Conservation (phyloP, 2,113 vertebrate species). For the Sinocyclocheilus maitianheensis region DNA sequence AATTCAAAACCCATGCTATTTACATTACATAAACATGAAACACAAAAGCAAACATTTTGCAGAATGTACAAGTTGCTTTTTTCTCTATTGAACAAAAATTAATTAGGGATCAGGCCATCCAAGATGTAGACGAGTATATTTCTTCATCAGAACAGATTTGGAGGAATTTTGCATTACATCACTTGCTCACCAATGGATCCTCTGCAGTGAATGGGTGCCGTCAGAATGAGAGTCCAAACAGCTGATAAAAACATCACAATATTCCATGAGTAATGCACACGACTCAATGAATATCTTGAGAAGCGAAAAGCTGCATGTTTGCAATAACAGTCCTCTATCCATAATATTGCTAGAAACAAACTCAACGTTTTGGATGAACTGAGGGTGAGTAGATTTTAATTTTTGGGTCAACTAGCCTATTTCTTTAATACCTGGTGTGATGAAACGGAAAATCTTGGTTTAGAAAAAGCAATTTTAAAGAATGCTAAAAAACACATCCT, state of each 20-base stretch:
- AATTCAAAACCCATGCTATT: background rate
- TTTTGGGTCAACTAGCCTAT: background rate
- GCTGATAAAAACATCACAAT: background rate
- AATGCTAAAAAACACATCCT: background rate
- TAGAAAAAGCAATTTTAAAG: background rate
- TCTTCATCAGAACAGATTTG: no score
- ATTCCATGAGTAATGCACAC: no score
- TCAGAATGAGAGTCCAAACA: background rate
- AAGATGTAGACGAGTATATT: no score
- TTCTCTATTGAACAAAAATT: background rate
- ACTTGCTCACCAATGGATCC: background rate
- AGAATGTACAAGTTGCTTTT: background rate
- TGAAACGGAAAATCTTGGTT: background rate
- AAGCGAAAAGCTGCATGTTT: background rate
- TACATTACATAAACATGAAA: background rate
- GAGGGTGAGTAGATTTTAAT: background rate
- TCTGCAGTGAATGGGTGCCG: background rate
- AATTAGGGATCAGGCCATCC: no score
- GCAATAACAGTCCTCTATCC: background rate
- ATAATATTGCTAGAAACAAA: background rate
- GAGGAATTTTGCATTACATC: no score
- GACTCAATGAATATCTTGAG: no score
- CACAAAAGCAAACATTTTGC: background rate
- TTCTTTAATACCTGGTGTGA: background rate
- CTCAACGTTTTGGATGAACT: no score